A percentile compares a stretch with the other conserved stretches of the same genome.
These are phyloP conservation scores for Carcina quercana DNA, from an alignment of 2,888 invertebrate genomes.

Conservation along the genomic window DNA sequence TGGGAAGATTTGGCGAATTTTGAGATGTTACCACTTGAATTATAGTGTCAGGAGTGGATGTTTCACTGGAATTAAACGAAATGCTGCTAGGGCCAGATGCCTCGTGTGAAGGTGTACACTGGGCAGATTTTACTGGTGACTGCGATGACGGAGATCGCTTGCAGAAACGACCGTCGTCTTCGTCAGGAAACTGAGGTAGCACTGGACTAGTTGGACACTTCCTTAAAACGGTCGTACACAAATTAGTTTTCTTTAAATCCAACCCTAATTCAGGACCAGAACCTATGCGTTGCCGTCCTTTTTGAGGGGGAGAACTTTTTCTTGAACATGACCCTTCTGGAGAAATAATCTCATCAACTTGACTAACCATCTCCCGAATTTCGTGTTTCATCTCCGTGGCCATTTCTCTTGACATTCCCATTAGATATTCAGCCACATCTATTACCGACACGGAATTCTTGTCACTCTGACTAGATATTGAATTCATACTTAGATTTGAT, in stretches of 20 bases:
- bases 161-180: slow-evolving; percentile 40
- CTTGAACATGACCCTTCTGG: slow-evolving; percentile 57
- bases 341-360: slow-evolving; percentile 81
- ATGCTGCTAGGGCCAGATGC: slow-evolving; percentile 60
- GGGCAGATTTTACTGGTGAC: slow-evolving; percentile 61
- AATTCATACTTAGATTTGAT: slow-evolving; percentile 60
- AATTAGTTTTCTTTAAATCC: slow-evolving; percentile 42
- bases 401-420: slow-evolving; percentile 86
- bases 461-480: slow-evolving; percentile 76
- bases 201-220: slow-evolving; percentile 69
- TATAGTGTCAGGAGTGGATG: slow-evolving; percentile 68
- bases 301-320: slow-evolving; percentile 65
- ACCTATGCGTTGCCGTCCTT: slow-evolving; percentile 48
- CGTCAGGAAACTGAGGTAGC: slow-evolving; percentile 44
- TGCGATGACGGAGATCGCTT: slow-evolving; percentile 45
- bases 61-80: slow-evolving; percentile 70
- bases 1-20: slow-evolving; percentile 58
- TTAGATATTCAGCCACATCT: slow-evolving; percentile 84
- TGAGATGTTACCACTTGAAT: slow-evolving; percentile 59
- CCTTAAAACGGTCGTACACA: slow-evolving; percentile 28
- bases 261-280: slow-evolving; percentile 63
- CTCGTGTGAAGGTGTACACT: slow-evolving; percentile 59
- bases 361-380: slow-evolving; percentile 82
- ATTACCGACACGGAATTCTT: slow-evolving; percentile 83
- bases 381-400: slow-evolving; percentile 86